Base-by-base conservation (phyloP, 2,888 invertebrate species). In the Aquatica leii region DNA sequence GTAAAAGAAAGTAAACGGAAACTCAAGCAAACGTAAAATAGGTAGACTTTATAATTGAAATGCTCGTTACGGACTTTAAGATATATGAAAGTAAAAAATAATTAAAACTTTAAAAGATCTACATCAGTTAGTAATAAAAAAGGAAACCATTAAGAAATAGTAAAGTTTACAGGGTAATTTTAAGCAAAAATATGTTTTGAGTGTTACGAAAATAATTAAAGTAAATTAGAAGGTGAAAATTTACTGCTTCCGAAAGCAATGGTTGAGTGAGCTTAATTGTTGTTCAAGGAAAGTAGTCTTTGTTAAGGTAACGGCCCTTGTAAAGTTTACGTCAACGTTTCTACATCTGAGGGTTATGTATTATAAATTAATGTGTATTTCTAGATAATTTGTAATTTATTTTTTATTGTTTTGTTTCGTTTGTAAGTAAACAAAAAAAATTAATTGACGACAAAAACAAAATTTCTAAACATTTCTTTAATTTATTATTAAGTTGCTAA, bases 41-140 rank as follows among this genome's bases (percentile, higher is more conserved):
- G 4, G 24, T 24, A 49, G 53, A 57, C 50, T 59, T 63, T 51
- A 54, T 59, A 63, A 59, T 63, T 59, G 59, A 63, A 63, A 59
- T 50, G 46, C 55, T 63, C 51, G 50, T 59, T 59, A 50, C 18
- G 50, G 54, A 46, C 51, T 50, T 59, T 43, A 59, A 63, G 63
- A 63, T 59, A 59, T 59, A 63, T 63, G 59, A 46, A 34, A 49
- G 34, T 59, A 57, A 57, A 48, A 62, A 59, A 63, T 59, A 63
- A 63, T 63, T 63, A 63, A 59, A 63, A 59, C 51, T 59, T 59
- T 59, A 34, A 59, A 46, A 63, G 62, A 54, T 59, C 50, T 55
- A 24, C 55, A 61, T 62, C 56, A 31, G 48, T 55, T 41, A 15
- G 18, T 52, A 24, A 15, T 21, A 60, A 57, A 57, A 61, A 20